A percentile compares a stretch with the other conserved stretches of the same genome.
Evolutionary conservation across 2,113 vertebrate species (phyloP).

Genomic region (Pelvicachromis taeniatus): DNA sequence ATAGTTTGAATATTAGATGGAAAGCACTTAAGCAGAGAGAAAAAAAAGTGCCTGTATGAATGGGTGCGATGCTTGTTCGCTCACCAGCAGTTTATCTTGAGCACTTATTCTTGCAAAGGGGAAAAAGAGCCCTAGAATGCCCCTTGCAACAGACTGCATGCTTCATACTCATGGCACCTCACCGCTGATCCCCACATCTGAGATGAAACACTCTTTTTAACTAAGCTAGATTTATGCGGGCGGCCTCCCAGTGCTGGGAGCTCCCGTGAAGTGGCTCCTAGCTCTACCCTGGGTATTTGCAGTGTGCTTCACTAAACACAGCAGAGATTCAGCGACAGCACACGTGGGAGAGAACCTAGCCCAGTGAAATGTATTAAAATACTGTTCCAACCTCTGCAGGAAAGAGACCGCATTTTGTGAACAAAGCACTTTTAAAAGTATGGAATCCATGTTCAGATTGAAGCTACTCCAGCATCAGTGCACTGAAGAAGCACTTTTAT

Average conservation of each 20-base stretch:
- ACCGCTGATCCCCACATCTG: slow-evolving; percentile 19
- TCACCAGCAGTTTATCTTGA: neutral
- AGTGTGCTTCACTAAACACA: slow-evolving; percentile 2
- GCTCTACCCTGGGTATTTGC: slow-evolving; percentile 36
- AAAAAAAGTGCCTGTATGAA: neutral
- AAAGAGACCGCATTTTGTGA: neutral
- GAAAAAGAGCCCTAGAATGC: neutral
- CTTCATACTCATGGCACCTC: slow-evolving; percentile 18
- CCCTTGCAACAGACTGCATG: neutral
- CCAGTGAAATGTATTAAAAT: neutral
- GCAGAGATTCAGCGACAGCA: neutral
- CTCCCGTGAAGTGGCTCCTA: slow-evolving; percentile 41
- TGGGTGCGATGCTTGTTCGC: neutral
- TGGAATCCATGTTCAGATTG: neutral
- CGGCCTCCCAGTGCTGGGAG: slow-evolving; percentile 11
- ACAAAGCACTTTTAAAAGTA: neutral
- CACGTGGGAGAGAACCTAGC: neutral
- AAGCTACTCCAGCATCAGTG: neutral
- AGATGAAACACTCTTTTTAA: slow-evolving; percentile 53
- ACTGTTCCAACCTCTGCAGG: neutral
- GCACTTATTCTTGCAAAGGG: neutral
- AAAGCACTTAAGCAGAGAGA: neutral
- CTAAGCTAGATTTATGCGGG: slow-evolving; percentile 42
- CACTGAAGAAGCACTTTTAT: neutral
- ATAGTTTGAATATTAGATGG: neutral